Evolutionary conservation across 64 coral and sea anemone genomes (phyloP), one percentile per base, ranked within the genome.

Genomic region (Astreopora myriophthalma): DNA sequence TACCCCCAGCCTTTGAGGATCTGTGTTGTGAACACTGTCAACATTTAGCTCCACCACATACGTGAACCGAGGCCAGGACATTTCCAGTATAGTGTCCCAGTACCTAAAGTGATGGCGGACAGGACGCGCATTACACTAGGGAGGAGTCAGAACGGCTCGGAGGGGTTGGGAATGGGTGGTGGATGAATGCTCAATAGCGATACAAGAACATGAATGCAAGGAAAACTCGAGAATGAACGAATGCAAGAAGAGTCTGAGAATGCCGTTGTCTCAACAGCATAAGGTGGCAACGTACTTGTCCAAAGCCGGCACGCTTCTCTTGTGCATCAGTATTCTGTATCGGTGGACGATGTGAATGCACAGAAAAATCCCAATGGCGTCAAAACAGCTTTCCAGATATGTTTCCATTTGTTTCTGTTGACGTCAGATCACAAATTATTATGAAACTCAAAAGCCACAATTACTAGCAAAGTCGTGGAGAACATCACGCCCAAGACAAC

Each of bases 61-160:
- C 0, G 97, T 99, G 35, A 99, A 99, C 2, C 97, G 97, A 31
- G 97, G 97, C 97, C 97, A 99, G 35, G 95, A 91, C 97, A 99
- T 96, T 64, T 99, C 97, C 48, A 99, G 40, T 37, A 99, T 55
- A 7, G 97, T 95, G 42, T 99, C 97, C 97, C 97, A 99, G 91
- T 96, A 99, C 34, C 97, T 99, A 69, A 3, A 34, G 19, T 4
- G 42, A 11, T 4, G 42, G 4, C 4, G 4, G 42, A 6, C 4
- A 6, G 42, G 4, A 11, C 11, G 42, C 11, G 42, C 11, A 11
- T 46, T 11, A 11, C 4, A 11, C 4, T 4, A 46, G 42, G 42
- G 42, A 11, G 42, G 42, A 46, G 42, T 4, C 4, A 46, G 42
- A 46, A 11, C 4, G 42, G 42, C 4, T 6, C 4, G 42, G 42